phyloP scores from a whole-genome alignment of 2,113 vertebrate species.

The Bungarus multicinctus region DNA sequence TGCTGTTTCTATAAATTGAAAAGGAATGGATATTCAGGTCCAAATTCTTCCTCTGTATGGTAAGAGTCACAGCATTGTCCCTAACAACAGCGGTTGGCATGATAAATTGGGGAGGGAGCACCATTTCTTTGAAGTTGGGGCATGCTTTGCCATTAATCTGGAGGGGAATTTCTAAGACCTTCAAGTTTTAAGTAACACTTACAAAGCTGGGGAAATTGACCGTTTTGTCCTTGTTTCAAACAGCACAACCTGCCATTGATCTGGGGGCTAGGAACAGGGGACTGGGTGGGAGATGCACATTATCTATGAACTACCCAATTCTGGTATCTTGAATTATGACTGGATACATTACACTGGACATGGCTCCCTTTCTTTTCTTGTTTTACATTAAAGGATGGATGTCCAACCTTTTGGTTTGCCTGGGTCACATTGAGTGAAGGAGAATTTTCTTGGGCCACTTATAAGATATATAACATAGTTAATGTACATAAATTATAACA shows the following conservation, averaged over 20 bases:
- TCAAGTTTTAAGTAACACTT: neutral
- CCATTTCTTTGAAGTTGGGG: neutral
- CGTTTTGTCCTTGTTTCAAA: neutral
- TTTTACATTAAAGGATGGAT: neutral
- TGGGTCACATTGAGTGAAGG: neutral
- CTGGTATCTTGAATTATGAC: neutral
- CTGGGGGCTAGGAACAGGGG: neutral
- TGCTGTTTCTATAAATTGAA: conserved; percentile 72
- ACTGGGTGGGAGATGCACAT: neutral
- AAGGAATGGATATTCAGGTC: neutral
- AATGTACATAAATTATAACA: neutral
- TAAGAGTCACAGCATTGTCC: neutral
- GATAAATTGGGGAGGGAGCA: neutral
- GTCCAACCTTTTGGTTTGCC: neutral
- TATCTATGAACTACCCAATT: neutral
- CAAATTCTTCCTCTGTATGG: neutral
- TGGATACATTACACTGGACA: neutral
- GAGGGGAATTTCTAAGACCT: neutral
- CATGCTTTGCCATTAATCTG: neutral
- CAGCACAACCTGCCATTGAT: neutral
- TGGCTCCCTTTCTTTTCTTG: neutral
- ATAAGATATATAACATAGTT: neutral
- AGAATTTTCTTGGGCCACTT: neutral
- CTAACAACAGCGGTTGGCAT: neutral
- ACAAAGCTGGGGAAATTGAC: neutral